Percentiles rank a stretch among this genome's conserved stretches.
These are phyloP conservation scores for Astropecten irregularis DNA, from an alignment of 53 echinoderm and acorn worm genomes.

Conservation along the genomic window DNA sequence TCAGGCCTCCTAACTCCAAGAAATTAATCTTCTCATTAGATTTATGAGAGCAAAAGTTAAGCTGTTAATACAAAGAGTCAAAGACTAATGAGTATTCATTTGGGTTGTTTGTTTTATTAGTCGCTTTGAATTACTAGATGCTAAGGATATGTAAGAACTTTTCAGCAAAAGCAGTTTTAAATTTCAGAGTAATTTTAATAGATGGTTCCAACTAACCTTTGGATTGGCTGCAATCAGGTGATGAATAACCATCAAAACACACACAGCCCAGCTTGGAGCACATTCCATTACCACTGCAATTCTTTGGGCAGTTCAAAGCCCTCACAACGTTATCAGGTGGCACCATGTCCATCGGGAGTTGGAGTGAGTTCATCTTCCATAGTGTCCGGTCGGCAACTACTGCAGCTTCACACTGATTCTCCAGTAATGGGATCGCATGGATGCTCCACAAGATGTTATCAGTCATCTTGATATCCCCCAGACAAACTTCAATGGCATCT, in stretches of 20 bases:
- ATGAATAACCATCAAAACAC: slow-evolving; percentile 63
- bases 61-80: too few species aligned
- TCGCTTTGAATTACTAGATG: too few species aligned
- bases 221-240: slow-evolving; percentile 71
- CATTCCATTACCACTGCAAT: slow-evolving; percentile 78
- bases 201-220: slow-evolving; percentile 75
- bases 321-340: slow-evolving; percentile 60
- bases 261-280: slow-evolving; percentile 79
- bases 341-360: slow-evolving; percentile 42
- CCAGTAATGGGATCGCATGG: slow-evolving; percentile 77
- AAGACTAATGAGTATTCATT: too few species aligned
- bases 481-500: slow-evolving; percentile 88
- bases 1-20: too few species aligned
- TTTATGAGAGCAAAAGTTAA: too few species aligned
- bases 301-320: slow-evolving; percentile 84
- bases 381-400: slow-evolving; percentile 65
- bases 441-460: slow-evolving; percentile 88
- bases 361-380: slow-evolving; percentile 43
- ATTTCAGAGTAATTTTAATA: not conserved
- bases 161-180: too few species aligned
- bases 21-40: too few species aligned
- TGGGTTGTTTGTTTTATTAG: too few species aligned
- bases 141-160: too few species aligned
- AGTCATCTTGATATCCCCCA: slow-evolving; percentile 86
- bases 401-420: slow-evolving; percentile 92